phyloP scores from a whole-genome alignment of 1,140 invertebrate genomes.

The Microvelia longipes region DNA sequence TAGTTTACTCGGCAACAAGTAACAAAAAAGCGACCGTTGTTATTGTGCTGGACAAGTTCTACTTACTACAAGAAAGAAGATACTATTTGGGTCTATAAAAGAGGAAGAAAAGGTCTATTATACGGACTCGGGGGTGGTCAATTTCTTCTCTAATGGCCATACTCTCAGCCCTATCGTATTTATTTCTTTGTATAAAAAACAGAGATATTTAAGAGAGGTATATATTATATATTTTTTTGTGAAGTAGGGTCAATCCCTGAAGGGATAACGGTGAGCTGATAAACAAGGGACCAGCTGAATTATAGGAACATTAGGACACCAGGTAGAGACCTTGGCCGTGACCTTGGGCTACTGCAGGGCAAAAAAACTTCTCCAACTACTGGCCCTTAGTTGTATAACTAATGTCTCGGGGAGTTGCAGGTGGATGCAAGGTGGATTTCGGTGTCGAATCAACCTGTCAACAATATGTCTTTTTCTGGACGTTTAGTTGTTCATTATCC shows the following conservation, averaged over 20 bases:
- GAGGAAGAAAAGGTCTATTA: background rate
- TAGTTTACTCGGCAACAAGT: background rate
- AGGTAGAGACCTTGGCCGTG: background rate
- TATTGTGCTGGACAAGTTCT: background rate
- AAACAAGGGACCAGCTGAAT: background rate
- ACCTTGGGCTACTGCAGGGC: background rate
- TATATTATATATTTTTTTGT: background rate
- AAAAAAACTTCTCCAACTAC: background rate
- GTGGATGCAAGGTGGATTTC: background rate
- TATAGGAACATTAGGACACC: background rate
- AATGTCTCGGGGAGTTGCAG: background rate
- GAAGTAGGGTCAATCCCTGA: background rate
- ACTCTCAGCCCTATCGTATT: background rate
- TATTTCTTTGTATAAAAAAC: background rate
- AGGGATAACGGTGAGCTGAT: background rate
- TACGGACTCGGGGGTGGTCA: background rate
- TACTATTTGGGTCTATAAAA: background rate
- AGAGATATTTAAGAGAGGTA: background rate
- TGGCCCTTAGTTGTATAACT: background rate
- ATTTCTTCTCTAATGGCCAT: background rate
- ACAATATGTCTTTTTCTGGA: background rate
- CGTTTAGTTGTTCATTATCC: no score
- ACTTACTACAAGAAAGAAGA: background rate
- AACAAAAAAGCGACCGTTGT: background rate
- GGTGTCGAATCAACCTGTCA: background rate